Evolutionary conservation across 2,797 vertebrate genomes (phyloP), one percentile per base, ranked within the genome.

Genomic region (Huso huso): DNA sequence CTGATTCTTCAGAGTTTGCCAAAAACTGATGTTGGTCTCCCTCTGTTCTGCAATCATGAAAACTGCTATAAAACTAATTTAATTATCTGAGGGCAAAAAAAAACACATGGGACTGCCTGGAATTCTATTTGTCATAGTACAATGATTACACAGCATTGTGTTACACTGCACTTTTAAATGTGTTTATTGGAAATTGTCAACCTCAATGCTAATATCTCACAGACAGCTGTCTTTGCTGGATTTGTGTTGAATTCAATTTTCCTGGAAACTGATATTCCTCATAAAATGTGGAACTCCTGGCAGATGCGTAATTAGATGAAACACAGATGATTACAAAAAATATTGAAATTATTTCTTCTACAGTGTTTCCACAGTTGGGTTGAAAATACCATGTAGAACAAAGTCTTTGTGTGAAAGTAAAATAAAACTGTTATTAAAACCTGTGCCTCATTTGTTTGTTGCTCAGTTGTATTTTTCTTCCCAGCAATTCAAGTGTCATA

Each of bases 241-340:
- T 81, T 83, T 85, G 76, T 79, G 79, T 71, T 79, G 80, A 84
- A 89, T 85, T 90, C 81, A 85, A 86, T 88, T 89, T 88, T 83
- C 77, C 83, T 75, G 81, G 87, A 92, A 91, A 89, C 79, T 82
- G 87, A 93, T 95, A 93, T 91, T 91, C 89, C 88, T 88, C 86
- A 92, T 94, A 90, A 94, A 93, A 95, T 89, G 88, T 89, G 89
- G 89, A 91, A 89, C 93, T 93, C 90, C 89, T 88, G 85, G 85
- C 88, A 90, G 86, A 92, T 86, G 76, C 82, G 89, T 94, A 94
- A 95, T 96, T 93, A 90, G 93, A 94, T 97, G 95, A 97, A 91
- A 87, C 88, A 87, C 85, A 80, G 89, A 86, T 94, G 92, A 95
- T 89, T 89, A 92, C 89, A 93, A 18, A 94, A 92, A 91, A 91